Conservation (phyloP, 30 jellyfish, hydroid and myxozoan species). For the Turritopsis dohrnii region DNA sequence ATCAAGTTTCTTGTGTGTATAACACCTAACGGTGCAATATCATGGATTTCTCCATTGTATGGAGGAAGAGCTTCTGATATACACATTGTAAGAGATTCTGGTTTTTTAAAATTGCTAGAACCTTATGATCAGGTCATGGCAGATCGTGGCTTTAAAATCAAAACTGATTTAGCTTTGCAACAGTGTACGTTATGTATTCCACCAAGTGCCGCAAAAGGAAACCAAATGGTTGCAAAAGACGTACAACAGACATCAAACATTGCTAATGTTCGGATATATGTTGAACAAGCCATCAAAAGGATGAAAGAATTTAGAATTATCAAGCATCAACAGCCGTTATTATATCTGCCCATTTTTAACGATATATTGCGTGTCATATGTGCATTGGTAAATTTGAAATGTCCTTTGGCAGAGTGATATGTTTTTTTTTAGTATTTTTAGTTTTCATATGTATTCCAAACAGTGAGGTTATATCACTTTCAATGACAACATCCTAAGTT, state of each 20-base stretch:
- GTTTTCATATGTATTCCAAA: not conserved
- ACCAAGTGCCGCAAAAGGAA: slow-evolving; percentile 51
- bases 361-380: not conserved
- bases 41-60: slow-evolving; percentile 64
- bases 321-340: not conserved
- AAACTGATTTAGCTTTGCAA: slow-evolving; percentile 30
- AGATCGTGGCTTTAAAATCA: slow-evolving; percentile 62
- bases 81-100: slow-evolving; percentile 42
- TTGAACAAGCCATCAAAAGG: slow-evolving; percentile 23
- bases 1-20: slow-evolving; percentile 42
- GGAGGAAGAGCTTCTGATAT: slow-evolving; percentile 65
- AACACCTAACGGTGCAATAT: slow-evolving; percentile 57
- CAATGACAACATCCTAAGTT: too few species aligned
- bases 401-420: not conserved
- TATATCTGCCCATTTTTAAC: slow-evolving; percentile 3
- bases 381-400: too few species aligned
- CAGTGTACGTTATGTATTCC: slow-evolving; percentile 49
- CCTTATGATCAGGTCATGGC: slow-evolving; percentile 60
- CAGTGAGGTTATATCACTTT: not conserved
- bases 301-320: not conserved
- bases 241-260: slow-evolving; percentile 34
- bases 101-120: slow-evolving; percentile 28
- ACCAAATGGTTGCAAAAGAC: slow-evolving; percentile 35
- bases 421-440: not conserved
- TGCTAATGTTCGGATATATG: slow-evolving; percentile 49